Base-by-base conservation (phyloP, 2,888 invertebrate species). In the Iphiclides podalirius region DNA sequence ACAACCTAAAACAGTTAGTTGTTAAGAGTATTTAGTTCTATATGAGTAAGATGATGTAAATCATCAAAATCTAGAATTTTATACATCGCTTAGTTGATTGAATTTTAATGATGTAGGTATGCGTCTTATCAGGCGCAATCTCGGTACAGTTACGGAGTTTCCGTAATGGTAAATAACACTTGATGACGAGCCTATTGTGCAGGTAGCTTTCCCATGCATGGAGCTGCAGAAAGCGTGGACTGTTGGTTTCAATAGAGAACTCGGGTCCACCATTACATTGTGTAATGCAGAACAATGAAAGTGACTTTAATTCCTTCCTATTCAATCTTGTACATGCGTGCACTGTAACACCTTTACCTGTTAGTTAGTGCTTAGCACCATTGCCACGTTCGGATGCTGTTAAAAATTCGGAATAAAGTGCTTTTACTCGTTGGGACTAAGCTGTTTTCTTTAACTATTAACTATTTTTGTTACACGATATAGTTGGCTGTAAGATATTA, bases 141-240 rank as follows among this genome's bases (percentile, higher is more conserved):
- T 12, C 12, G 13, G 33, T n/a, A n/a, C n/a, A n/a, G n/a, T 47
- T 35, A 35, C 39, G 28, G 28, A 36, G 14, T 31, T 36, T 28
- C 33, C 42, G 14, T 37, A 8, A 42, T 26, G 12, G 3, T 11
- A 44, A 49, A 23, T 33, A 20, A 17, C 43, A 33, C 31, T 23
- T 34, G 37, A 35, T 39, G 39, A 31, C 35, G 14, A 26, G 42
- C 41, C 53, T 47, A 47, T 44, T 49, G 49, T 46, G 50, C 57
- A 53, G 53, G 53, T 55, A 44, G 39, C 45, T 55, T 63, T 64
- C 63, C 58, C 63, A 63, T 62, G 58, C 54, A 52, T 56, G 45
- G 28, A 13, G 28, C 42, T 47, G 41, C 57, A 61, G 61, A 63
- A 63, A 64, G 60, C 61, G 63, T 61, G 55, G 54, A 57, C 39